Conservation (phyloP, 2,113 vertebrate species). For the Carettochelys insculpta region DNA sequence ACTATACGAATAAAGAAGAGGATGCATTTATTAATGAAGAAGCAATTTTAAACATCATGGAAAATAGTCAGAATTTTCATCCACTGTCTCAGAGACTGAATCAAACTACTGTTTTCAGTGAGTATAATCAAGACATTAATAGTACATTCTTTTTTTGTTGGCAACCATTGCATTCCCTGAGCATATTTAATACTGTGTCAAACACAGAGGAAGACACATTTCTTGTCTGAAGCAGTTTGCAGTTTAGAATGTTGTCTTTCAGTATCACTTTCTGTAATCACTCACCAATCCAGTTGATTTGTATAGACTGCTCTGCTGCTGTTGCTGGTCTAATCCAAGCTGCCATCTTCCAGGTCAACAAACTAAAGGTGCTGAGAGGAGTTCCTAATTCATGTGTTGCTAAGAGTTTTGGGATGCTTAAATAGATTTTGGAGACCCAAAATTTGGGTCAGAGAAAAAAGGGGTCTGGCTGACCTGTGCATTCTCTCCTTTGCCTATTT, state of each 20-base stretch:
- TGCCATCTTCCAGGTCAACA: neutral
- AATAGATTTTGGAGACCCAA: neutral
- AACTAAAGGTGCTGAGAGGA: neutral
- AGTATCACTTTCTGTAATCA: neutral
- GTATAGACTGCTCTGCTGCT: neutral
- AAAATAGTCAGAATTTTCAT: constrained; percentile 93
- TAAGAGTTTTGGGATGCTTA: neutral
- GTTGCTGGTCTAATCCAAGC: neutral
- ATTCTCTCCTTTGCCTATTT: neutral
- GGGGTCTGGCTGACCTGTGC: neutral
- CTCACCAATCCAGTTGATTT: neutral
- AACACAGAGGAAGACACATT: neutral
- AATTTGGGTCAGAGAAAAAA: neutral
- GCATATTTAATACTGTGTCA: neutral
- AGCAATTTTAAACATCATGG: constrained; percentile 94
- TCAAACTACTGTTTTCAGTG: constrained; percentile 85
- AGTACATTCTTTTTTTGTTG: neutral
- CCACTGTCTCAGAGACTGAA: constrained; percentile 85
- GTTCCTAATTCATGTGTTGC: neutral
- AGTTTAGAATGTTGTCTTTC: neutral
- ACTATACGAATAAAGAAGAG: constrained; percentile 73
- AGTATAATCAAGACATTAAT: constrained; percentile 61
- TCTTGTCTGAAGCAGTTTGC: constrained; percentile 10
- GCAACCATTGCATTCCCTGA: neutral
- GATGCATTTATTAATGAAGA: constrained; percentile 94